These are phyloP conservation scores for Casuarius casuarius DNA, from an alignment of 2,113 vertebrate genomes.

Conservation along the genomic window DNA sequence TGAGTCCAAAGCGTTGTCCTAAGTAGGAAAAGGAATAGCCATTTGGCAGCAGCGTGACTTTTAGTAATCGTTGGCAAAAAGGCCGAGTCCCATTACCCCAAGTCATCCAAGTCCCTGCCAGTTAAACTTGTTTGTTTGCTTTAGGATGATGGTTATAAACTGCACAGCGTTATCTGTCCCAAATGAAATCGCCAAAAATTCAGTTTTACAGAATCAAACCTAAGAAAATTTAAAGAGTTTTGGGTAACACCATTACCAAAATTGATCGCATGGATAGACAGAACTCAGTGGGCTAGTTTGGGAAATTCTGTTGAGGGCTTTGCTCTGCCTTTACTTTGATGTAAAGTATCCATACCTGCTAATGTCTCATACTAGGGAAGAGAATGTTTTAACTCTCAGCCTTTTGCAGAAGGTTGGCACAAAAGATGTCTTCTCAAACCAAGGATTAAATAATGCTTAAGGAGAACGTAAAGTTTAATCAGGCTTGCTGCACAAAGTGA, in stretches of 20 bases:
- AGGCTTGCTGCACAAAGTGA: background rate
- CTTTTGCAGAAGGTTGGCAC: background rate
- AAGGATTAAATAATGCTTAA: background rate
- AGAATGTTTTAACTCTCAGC: background rate
- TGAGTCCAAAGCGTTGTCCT: background rate
- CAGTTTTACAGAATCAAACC: background rate
- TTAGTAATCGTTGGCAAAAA: background rate
- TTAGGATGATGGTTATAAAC: background rate
- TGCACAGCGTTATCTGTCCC: background rate
- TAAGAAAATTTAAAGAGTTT: background rate
- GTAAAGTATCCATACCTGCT: background rate
- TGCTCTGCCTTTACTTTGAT: background rate
- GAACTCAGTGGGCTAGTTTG: background rate
- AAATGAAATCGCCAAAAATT: background rate
- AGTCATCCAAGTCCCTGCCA: background rate
- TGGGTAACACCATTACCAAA: background rate
- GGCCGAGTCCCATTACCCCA: background rate
- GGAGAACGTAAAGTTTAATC: background rate
- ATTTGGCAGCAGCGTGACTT: background rate
- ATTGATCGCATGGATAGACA: background rate
- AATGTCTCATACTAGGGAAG: background rate
- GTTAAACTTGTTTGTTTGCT: background rate
- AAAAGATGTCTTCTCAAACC: background rate
- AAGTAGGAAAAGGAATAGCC: background rate
- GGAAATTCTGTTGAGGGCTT: background rate